These are phyloP conservation scores for Artibeus lituratus DNA, from an alignment of 2,797 vertebrate species.

Conservation along the genomic window DNA sequence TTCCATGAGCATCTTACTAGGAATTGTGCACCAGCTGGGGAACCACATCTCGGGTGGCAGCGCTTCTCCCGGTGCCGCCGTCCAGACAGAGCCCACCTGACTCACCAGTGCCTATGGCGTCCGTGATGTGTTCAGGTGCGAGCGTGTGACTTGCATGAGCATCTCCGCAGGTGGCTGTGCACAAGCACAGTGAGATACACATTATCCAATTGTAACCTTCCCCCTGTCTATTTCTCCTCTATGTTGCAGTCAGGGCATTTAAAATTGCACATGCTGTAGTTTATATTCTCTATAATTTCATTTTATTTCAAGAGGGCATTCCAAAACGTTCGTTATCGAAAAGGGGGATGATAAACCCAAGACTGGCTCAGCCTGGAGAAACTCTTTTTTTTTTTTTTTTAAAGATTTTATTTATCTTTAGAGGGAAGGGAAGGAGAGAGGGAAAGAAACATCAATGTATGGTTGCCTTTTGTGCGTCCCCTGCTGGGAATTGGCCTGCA, in stretches of 20 bases:
- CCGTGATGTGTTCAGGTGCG: neutral
- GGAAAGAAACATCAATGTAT: too few relatives aligned
- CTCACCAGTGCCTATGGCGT: rapidly evolving
- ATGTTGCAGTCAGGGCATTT: neutral
- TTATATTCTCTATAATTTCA: neutral
- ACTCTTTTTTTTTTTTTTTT: too few relatives aligned
- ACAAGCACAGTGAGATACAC: neutral
- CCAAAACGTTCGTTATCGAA: neutral
- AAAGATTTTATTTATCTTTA: too few relatives aligned
- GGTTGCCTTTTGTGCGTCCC: too few relatives aligned
- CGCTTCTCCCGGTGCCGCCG: rapidly evolving
- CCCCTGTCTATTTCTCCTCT: neutral
- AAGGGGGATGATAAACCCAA: neutral
- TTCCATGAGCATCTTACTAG: neutral
- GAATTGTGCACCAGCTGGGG: neutral
- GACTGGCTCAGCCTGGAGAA: neutral
- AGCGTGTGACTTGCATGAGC: neutral
- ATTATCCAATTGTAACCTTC: neutral
- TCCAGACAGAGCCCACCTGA: rapidly evolving
- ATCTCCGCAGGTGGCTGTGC: neutral
- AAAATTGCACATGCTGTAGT: neutral
- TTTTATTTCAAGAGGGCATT: neutral
- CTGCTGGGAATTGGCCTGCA: too few relatives aligned
- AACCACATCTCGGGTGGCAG: neutral
- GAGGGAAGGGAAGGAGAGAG: too few relatives aligned